A percentile compares a stretch with the other conserved stretches of the same genome.
Conservation (phyloP, 2,113 vertebrate species). For the Solenodon paradoxus region DNA sequence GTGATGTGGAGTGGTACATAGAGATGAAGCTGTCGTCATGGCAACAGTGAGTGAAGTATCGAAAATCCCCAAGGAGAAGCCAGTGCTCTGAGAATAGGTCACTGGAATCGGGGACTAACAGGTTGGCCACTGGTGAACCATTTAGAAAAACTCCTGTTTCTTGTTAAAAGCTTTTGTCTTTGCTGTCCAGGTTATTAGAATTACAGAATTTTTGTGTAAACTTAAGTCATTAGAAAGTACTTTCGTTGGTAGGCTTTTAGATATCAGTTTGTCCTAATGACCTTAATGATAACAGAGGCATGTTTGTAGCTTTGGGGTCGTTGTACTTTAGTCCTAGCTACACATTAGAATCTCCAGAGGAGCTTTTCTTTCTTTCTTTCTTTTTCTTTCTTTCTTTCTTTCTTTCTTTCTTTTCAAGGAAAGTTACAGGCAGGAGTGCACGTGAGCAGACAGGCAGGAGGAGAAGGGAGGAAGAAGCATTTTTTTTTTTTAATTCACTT, state of each 20-base stretch:
- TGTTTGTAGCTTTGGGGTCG: not conserved
- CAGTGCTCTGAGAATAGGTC: conserved; percentile 99
- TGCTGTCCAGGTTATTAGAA: conserved; percentile 92
- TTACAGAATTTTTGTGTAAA: conserved; percentile 49
- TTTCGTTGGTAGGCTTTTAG: not conserved
- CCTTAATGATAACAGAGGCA: not conserved
- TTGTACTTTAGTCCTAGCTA: not conserved
- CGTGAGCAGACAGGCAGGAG: no score
- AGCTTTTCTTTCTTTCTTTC: no score
- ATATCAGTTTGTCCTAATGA: not conserved
- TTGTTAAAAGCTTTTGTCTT: conserved; percentile 98
- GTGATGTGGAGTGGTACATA: conserved; percentile 99
- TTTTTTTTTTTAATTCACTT: no score
- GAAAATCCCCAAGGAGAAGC: conserved; percentile 99
- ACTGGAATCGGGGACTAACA: conserved; percentile 99
- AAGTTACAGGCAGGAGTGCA: no score
- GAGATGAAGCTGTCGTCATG: conserved; percentile 99
- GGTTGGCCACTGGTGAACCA: conserved; percentile 99
- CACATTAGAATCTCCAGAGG: not conserved
- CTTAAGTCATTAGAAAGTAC: not conserved
- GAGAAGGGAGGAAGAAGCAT: no score
- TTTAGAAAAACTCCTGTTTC: conserved; percentile 99
- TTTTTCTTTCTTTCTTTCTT: no score
- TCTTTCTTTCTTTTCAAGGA: no score
- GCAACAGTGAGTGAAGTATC: conserved; percentile 99